Conservation (phyloP, 2,797 vertebrate genomes). For the Octomys mimax region DNA sequence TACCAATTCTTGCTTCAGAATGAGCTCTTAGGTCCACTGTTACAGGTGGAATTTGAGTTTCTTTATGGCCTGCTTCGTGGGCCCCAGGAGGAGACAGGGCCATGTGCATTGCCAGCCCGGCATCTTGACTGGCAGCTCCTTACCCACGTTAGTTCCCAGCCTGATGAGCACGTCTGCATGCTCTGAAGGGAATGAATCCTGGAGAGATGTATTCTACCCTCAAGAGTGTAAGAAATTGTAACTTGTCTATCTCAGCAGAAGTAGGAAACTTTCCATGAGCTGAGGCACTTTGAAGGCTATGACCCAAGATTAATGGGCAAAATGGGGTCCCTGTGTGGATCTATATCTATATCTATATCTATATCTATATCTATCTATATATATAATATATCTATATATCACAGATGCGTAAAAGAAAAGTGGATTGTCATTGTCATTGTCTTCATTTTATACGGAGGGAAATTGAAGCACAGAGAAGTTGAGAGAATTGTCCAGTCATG, state of each 20-base stretch:
- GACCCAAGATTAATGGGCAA: background rate
- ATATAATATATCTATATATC: no score
- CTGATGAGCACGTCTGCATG: background rate
- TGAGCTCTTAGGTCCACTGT: constrained; percentile 30
- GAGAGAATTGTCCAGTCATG: background rate
- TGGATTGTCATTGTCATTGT: background rate
- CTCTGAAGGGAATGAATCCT: background rate
- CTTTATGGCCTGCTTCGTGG: background rate
- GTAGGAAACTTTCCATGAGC: background rate
- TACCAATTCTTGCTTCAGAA: constrained; percentile 28
- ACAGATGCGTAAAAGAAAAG: constrained; percentile 5
- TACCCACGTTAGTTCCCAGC: background rate
- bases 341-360: no score
- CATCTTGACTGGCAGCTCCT: background rate
- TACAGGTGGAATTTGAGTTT: background rate
- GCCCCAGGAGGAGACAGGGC: background rate
- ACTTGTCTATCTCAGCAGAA: background rate
- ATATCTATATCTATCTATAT: no score
- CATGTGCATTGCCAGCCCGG: background rate
- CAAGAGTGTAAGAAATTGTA: constrained; percentile 11
- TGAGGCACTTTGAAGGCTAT: background rate
- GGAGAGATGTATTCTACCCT: background rate
- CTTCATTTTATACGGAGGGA: background rate
- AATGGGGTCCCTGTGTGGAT: background rate
- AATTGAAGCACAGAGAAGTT: background rate